Evolutionary conservation across 30 jellyfish, hydroid and myxozoan species (phyloP), one percentile per base, ranked within the genome.

Genomic region (Hydractinia echinata): DNA sequence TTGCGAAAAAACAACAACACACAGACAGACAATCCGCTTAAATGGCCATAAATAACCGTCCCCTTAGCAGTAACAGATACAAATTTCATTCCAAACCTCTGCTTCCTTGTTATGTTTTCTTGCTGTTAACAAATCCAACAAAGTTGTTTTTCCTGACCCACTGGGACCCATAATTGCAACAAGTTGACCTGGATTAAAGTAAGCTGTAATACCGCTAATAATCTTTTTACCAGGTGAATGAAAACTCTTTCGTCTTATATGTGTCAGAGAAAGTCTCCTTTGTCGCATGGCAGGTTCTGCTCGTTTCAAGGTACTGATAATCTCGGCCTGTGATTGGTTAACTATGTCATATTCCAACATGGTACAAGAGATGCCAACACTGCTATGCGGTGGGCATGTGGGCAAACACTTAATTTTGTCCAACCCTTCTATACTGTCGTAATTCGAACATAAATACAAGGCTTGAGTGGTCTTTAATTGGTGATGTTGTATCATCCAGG

Each of bases 81-180:
- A 30, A 30, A 30, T 30, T 30, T 30, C 44, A n/a, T 19, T n/a
- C 51, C 67, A 15, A 73, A 90, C 97, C 89, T 81, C 82, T 6
- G 91, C 58, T 10, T 77, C 88, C 64, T 83, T 79, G 10, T 66
- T 48, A 15, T 78, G 79, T 62, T 82, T 81, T 53, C 97, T 82
- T 54, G 96, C 95, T 6, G 97, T 91, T 64, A 91, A 61, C 21
- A 91, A 81, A 56, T 91, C 97, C 55, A 91, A 82, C 18, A 91
- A 67, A 53, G 97, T 91, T 6, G 97, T 91, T 61, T 91, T 91
- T 19, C 97, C 97, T 61, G 95, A 71, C 18, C 97, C 97, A 54
- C 95, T 81, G 4, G 97, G 97, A 1, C 97, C 97, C 97, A 91
- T 91, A 10, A 91, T 88, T 10, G 97, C 96, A 52, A 86, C 89